phyloP scores from a whole-genome alignment of 1,140 invertebrate genomes.

The Drosophila ambigua region DNA sequence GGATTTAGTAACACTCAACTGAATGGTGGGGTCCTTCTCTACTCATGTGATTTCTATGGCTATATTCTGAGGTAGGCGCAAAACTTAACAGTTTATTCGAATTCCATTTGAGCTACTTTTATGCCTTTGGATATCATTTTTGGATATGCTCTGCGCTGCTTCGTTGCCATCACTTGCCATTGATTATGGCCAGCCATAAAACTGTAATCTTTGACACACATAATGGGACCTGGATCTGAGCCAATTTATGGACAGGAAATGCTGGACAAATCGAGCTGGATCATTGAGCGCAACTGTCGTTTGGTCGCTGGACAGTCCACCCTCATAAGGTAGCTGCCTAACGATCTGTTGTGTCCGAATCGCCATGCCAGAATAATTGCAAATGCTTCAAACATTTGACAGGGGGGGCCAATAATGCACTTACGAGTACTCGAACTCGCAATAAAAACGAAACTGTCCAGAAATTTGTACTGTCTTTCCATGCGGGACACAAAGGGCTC shows the following conservation, averaged over 20 bases:
- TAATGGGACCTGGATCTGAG: slow-evolving; percentile 8
- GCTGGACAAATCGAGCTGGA: slow-evolving; percentile 60
- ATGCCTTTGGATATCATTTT: no score
- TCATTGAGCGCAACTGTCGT: slow-evolving; percentile 31
- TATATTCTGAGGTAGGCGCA: no score
- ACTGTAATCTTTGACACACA: slow-evolving; percentile 22
- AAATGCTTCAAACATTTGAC: slow-evolving; percentile 55
- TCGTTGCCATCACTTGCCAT: not conserved
- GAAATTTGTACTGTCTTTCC: slow-evolving; percentile 29
- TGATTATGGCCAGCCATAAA: slow-evolving; percentile 24
- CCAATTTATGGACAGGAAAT: slow-evolving; percentile 56
- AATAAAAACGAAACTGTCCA: slow-evolving; percentile 30
- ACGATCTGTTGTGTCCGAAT: slow-evolving; percentile 32
- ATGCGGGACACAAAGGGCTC: slow-evolving; percentile 44
- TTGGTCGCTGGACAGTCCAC: slow-evolving; percentile 39
- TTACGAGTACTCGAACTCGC: slow-evolving; percentile 8
- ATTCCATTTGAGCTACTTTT: no score
- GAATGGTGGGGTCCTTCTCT: not conserved
- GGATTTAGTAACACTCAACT: slow-evolving; percentile 29
- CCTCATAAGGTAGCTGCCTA: slow-evolving; percentile 43
- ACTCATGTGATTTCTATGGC: no score
- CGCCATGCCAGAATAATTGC: slow-evolving; percentile 57
- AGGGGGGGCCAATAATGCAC: slow-evolving; percentile 58
- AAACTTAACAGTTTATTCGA: not conserved
- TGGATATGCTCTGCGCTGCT: no score